Percentiles rank a stretch among this genome's conserved stretches.
These are phyloP conservation scores for Cheilosia vulpina DNA, from an alignment of 2,888 invertebrate genomes.

Conservation along the genomic window DNA sequence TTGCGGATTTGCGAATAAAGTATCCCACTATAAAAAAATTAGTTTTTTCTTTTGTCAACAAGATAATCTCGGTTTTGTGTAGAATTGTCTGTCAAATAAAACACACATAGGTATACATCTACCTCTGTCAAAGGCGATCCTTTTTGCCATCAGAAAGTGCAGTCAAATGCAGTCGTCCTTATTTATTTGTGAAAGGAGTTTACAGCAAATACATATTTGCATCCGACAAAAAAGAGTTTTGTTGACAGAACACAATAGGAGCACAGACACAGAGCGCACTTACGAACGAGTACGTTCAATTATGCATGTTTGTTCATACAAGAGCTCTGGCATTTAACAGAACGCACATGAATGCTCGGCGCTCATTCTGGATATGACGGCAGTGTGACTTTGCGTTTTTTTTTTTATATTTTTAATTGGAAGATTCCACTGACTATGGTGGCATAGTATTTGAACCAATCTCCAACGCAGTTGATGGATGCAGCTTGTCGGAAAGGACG, in stretches of 20 bases:
- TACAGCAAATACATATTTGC: neutral
- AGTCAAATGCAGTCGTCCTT: constrained; percentile 6
- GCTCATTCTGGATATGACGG: neutral
- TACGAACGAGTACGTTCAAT: neutral
- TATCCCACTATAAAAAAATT: neutral
- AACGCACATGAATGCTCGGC: neutral
- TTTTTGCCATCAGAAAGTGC: too few species aligned
- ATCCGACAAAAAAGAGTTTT: neutral
- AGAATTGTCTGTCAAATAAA: constrained; percentile 49
- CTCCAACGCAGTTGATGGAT: too few species aligned
- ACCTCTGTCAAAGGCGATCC: neutral
- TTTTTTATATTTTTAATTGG: neutral
- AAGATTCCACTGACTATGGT: too few species aligned
- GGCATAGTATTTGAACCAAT: too few species aligned
- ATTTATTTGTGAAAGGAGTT: constrained; percentile 8
- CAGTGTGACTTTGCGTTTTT: neutral
- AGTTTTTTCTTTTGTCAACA: constrained; percentile 43
- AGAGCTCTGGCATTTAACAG: neutral
- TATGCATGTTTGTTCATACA: constrained; percentile 2
- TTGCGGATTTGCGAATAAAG: constrained; percentile 29
- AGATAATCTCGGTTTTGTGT: constrained; percentile 41
- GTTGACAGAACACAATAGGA: neutral
- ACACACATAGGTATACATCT: neutral
- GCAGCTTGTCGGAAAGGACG: too few species aligned
- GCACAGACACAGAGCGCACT: neutral